phyloP scores from a whole-genome alignment of 2,888 invertebrate genomes.

The Microplitis manilae region DNA sequence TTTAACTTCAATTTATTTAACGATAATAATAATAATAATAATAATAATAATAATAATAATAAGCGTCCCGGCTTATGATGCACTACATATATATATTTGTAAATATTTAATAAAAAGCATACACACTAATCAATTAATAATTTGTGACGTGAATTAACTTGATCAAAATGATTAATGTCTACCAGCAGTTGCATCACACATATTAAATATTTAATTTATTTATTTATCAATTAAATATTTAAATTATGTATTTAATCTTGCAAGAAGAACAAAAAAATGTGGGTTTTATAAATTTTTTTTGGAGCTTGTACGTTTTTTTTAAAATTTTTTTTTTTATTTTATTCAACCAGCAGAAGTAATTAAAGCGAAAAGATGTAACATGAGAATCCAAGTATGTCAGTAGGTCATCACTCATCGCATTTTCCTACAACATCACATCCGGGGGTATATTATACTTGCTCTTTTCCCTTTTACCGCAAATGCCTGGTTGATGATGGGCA shows the following conservation, averaged over 20 bases:
- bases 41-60: neutral
- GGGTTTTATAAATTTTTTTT: neutral
- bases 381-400: slow-evolving; percentile 40
- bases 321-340: neutral
- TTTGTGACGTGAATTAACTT: no score
- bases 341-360: neutral
- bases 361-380: slow-evolving; percentile 34
- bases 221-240: neutral
- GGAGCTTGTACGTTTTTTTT: neutral
- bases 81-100: no score
- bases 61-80: neutral
- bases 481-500: neutral
- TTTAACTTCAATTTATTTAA: neutral
- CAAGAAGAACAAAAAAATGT: neutral
- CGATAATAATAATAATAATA: neutral
- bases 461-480: neutral
- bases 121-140: no score
- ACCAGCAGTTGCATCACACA: neutral
- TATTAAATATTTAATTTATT: neutral
- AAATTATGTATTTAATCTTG: neutral
- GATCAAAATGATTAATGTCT: neutral
- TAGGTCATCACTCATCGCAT: slow-evolving; percentile 39
- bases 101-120: no score
- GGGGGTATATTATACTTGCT: slow-evolving; percentile 31
- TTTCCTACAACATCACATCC: slow-evolving; percentile 41